Conservation (phyloP, 2,888 invertebrate genomes). For the Phytoseiulus persimilis region DNA sequence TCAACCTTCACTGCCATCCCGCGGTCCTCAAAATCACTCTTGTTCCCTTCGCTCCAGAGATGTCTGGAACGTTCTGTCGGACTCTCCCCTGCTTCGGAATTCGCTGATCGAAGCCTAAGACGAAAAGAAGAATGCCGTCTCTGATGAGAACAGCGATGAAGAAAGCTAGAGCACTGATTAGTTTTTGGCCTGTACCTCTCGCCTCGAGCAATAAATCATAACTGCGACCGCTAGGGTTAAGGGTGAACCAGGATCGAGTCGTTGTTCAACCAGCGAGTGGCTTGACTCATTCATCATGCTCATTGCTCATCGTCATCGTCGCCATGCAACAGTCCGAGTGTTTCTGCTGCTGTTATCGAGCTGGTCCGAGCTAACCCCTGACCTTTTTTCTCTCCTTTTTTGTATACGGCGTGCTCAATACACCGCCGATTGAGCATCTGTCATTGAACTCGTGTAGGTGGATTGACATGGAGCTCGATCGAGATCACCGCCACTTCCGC, state of each 20-base stretch:
- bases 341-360: not conserved
- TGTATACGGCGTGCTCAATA: not conserved
- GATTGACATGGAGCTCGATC: not conserved
- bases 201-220: not conserved
- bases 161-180: not conserved
- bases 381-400: not conserved
- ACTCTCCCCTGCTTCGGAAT: not conserved
- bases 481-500: not conserved
- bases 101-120: not conserved
- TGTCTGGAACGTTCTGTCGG: no score
- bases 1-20: not conserved
- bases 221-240: not conserved
- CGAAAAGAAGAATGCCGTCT: not conserved
- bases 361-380: not conserved
- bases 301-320: not conserved
- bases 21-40: no score
- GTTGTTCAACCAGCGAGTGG: not conserved
- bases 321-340: not conserved
- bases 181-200: not conserved
- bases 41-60: no score
- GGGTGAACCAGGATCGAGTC: not conserved
- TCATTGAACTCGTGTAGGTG: not conserved
- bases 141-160: not conserved
- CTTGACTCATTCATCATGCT: not conserved
- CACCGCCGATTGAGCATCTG: not conserved